Evolutionary conservation across 2,888 invertebrate species (phyloP).

Genomic region (Barypeithes pellucidus): DNA sequence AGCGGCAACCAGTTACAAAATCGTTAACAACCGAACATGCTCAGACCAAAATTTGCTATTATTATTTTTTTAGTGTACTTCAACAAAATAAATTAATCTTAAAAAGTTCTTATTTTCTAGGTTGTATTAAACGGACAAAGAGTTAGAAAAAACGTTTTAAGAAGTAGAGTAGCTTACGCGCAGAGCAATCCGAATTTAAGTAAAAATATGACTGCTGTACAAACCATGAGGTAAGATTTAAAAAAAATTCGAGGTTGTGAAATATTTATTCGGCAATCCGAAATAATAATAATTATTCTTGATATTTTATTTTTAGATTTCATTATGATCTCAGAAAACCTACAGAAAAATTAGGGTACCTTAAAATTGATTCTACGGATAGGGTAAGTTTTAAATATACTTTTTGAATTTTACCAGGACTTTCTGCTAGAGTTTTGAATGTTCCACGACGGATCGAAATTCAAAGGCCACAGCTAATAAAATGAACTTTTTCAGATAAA

Average conservation of each 20-base stretch:
- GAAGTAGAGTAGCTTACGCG: constrained; percentile 83
- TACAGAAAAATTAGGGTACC: constrained; percentile 75
- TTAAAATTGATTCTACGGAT: constrained; percentile 83
- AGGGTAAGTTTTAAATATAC: constrained; percentile 72
- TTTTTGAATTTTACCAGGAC: too few relatives aligned
- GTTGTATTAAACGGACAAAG: constrained; percentile 52
- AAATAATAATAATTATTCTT: neutral
- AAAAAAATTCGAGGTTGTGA: neutral
- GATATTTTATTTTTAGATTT: constrained; percentile 69
- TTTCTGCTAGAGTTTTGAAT: too few relatives aligned
- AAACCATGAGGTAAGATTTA: constrained; percentile 78
- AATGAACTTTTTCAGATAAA: constrained; percentile 85
- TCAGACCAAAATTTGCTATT: too few relatives aligned
- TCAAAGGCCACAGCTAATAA: too few relatives aligned
- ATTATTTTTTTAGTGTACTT: too few relatives aligned
- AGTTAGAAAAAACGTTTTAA: constrained; percentile 75
- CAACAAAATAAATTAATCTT: too few relatives aligned
- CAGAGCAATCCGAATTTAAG: constrained; percentile 85
- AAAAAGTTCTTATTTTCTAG: constrained; percentile 36
- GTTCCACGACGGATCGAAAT: too few relatives aligned
- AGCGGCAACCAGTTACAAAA: too few relatives aligned
- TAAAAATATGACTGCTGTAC: constrained; percentile 91
- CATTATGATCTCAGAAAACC: constrained; percentile 84
- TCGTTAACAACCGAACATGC: too few relatives aligned
- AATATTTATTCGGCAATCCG: neutral